A percentile compares a stretch with the other conserved stretches of the same genome.
These are phyloP conservation scores for Nylanderia fulva DNA, from an alignment of 1,140 invertebrate genomes.

Conservation along the genomic window DNA sequence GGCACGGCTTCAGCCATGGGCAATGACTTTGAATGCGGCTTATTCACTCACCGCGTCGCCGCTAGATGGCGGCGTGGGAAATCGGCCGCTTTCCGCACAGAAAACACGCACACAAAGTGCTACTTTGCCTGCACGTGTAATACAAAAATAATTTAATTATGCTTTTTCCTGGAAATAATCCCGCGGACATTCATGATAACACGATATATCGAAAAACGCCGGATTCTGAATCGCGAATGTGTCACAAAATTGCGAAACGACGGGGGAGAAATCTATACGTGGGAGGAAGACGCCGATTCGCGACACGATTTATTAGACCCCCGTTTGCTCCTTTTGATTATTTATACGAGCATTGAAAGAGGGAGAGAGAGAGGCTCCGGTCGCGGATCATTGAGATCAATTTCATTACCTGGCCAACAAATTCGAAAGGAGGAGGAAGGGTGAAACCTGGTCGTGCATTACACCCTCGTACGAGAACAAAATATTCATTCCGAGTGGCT, in stretches of 20 bases:
- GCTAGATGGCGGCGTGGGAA: too few relatives aligned
- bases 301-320: slow-evolving; percentile 45
- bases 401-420: slow-evolving; percentile 53
- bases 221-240: slow-evolving; percentile 10
- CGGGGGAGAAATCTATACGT: too few relatives aligned
- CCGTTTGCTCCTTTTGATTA: slow-evolving; percentile 31
- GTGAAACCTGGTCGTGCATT: slow-evolving; percentile 41
- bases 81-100: too few relatives aligned
- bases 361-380: slow-evolving; percentile 20
- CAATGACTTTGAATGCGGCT: too few relatives aligned
- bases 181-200: too few relatives aligned
- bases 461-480: slow-evolving; percentile 50
- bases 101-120: too few relatives aligned
- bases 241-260: not conserved
- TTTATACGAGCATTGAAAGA: slow-evolving; percentile 45
- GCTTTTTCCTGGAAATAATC: too few relatives aligned
- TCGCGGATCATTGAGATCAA: slow-evolving; percentile 54
- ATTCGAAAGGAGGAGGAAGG: not conserved
- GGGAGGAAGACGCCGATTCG: too few relatives aligned
- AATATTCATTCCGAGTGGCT: slow-evolving; percentile 73
- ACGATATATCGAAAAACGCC: slow-evolving; percentile 9
- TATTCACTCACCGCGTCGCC: too few relatives aligned
- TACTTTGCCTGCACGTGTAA: too few relatives aligned
- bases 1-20: too few relatives aligned
- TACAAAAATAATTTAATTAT: too few relatives aligned